phyloP scores from a whole-genome alignment of 2,888 invertebrate genomes.

The Stenolophus ochropezus region DNA sequence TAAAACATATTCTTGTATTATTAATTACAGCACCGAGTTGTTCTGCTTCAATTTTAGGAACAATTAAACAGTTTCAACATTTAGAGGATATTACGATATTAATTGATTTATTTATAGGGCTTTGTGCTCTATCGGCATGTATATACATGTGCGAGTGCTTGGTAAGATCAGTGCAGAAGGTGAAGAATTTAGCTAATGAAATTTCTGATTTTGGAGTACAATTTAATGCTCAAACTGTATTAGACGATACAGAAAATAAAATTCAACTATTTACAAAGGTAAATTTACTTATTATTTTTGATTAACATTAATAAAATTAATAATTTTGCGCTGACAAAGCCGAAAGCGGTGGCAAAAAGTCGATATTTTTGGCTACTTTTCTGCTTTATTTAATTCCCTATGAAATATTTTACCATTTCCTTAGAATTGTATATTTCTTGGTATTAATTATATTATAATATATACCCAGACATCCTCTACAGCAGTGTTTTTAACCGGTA shows the following conservation, averaged over 20 bases:
- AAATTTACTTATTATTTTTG: too few species aligned
- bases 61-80: neutral
- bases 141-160: constrained; percentile 48
- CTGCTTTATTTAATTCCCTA: too few species aligned
- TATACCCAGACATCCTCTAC: too few species aligned
- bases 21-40: constrained; percentile 14
- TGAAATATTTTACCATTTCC: too few species aligned
- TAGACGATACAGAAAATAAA: constrained; percentile 10
- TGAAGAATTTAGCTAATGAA: constrained; percentile 14
- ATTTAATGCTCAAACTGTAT: constrained; percentile 13
- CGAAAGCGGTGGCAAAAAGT: too few species aligned
- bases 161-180: neutral
- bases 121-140: constrained; percentile 20
- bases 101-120: constrained; percentile 36
- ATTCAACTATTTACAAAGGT: constrained; percentile 41
- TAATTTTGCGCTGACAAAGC: too few species aligned
- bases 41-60: constrained; percentile 15
- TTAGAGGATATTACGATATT: constrained; percentile 43
- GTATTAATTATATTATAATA: too few species aligned
- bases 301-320: too few species aligned
- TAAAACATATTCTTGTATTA: constrained; percentile 4
- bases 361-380: too few species aligned
- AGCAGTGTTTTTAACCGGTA: too few species aligned
- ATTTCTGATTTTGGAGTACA: neutral
- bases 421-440: too few species aligned